phyloP scores from a whole-genome alignment of 2,113 vertebrate genomes.

The Mastomys natalensis region DNA sequence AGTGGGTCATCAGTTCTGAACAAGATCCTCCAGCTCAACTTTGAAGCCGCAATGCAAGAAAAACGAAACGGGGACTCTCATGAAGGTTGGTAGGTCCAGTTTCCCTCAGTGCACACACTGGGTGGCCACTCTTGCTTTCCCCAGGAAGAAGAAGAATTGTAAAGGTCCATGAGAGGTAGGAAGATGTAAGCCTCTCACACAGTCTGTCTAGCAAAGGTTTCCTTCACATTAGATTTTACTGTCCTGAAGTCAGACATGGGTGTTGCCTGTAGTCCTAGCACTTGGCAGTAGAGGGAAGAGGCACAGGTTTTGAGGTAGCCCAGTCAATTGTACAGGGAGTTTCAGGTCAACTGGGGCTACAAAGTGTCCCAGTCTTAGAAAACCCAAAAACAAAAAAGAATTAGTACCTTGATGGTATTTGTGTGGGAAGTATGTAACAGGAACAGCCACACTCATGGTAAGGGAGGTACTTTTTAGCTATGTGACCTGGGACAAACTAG shows the following conservation, averaged over 20 bases:
- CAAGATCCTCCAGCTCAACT: slow-evolving; percentile 97
- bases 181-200: background rate
- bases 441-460: background rate
- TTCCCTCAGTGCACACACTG: background rate
- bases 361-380: background rate
- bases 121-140: background rate
- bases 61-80: slow-evolving; percentile 97
- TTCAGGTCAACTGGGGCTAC: background rate
- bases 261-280: background rate
- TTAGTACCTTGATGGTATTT: background rate
- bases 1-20: slow-evolving; percentile 97
- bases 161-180: background rate
- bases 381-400: too few relatives aligned
- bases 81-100: slow-evolving; percentile 88
- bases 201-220: background rate
- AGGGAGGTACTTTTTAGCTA: background rate
- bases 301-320: background rate
- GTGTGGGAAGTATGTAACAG: background rate
- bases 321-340: background rate
- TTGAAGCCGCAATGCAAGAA: slow-evolving; percentile 98
- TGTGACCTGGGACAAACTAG: background rate
- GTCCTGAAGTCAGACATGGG: background rate
- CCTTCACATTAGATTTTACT: background rate
- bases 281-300: background rate
- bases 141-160: background rate